Percentiles rank a stretch among this genome's conserved stretches.
These are phyloP conservation scores for Pangasius larnaudii DNA, from an alignment of 2,797 vertebrate genomes.

Conservation along the genomic window DNA sequence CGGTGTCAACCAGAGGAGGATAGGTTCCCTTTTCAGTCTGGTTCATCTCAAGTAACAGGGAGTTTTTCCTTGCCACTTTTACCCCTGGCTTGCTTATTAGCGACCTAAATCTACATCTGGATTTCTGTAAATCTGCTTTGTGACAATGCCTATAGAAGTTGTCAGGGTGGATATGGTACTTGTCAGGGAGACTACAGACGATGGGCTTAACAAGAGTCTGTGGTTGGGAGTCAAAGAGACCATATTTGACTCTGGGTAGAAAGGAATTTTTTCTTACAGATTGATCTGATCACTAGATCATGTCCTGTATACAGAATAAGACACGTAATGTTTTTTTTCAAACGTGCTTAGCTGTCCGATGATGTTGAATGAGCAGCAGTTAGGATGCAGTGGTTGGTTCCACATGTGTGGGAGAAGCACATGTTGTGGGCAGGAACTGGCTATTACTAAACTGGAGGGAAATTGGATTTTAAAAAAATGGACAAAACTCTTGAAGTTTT, in stretches of 20 bases:
- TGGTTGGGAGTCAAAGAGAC: constrained; percentile 1
- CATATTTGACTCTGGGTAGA: not conserved
- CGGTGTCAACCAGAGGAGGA: not conserved
- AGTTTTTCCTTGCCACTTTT: not conserved
- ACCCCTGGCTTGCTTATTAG: not conserved
- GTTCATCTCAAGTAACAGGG: not conserved
- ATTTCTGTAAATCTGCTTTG: constrained; percentile 10
- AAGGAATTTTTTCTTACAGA: not conserved
- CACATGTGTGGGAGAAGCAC: not conserved
- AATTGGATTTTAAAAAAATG: not conserved
- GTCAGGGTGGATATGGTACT: constrained; percentile 91
- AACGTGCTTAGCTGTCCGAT: not conserved
- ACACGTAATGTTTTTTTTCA: not conserved
- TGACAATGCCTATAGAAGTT: constrained; percentile 72
- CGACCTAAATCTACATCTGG: constrained; percentile 2
- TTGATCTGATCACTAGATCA: not conserved
- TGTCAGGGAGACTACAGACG: constrained; percentile 91
- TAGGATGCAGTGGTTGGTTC: constrained; percentile 2
- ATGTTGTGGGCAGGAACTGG: not conserved
- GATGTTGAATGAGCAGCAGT: not conserved
- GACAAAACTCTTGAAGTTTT: not conserved
- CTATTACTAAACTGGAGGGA: not conserved
- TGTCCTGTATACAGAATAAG: not conserved
- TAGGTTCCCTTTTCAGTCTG: not conserved
- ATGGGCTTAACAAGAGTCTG: constrained; percentile 77